Evolutionary conservation across 2,888 invertebrate species (phyloP), one percentile per base, ranked within the genome.

Genomic region (Pammene aurita): DNA sequence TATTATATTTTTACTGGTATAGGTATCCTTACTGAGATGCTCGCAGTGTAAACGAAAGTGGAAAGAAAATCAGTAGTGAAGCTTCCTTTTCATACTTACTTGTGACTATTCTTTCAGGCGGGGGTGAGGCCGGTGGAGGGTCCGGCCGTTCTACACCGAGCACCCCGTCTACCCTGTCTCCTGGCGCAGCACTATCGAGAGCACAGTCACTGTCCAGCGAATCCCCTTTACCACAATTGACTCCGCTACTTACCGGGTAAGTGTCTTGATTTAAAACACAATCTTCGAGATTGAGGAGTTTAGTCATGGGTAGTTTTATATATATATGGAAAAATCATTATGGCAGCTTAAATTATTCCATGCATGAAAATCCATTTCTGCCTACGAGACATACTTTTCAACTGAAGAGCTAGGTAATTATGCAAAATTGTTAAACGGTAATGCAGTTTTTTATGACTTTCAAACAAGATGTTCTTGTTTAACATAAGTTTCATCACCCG

Each of bases 111-210:
- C 26, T 26, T 26, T 4, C 75, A 89, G 89, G 82, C n/a, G 85
- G 84, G 1, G 89, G 88, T 2, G 91, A 89, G 41, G 81, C 85
- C 0, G 88, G 89, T 5, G 88, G 87, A 63, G 87, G 91, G 10
- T 92, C 92, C 0, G 93, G 93, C 0, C 86, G 93, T 0, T 93
- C 93, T 0, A 93, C 93, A 0, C 93, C 93, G 0, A 94, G 94
- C 72, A 94, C 94, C 0, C 94, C 94, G 0, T 94, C 94, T 1
- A 94, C 94, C 0, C 83, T 94, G 71, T 94, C 94, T 0, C 94
- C 94, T 0, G 94, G 94, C 9, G 90, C 93, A 0, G 91, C 93
- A 5, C 76, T 92, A 7, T 93, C 93, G 0, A 80, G 93, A 52
- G 88, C 91, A 0, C 92, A 91, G 74, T 92, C 92, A 0, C 77